Evolutionary conservation across 2,113 vertebrate species (phyloP).

Genomic region (Chlorodrepanis virens): DNA sequence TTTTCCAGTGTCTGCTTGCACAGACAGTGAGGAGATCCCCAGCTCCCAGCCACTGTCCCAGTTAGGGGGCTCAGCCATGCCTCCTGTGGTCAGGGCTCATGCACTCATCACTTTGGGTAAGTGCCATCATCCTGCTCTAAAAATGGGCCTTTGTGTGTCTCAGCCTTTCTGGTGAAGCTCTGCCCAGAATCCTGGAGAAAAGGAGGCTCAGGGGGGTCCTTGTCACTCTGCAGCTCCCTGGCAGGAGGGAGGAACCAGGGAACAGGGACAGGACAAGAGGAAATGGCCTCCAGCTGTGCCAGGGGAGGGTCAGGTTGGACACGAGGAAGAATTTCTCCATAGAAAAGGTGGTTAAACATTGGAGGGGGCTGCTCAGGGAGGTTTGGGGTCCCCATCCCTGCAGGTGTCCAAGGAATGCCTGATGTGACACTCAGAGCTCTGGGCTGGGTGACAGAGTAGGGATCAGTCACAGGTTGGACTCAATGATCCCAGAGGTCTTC

Average conservation of each 20-base stretch:
- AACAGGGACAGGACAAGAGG: not conserved
- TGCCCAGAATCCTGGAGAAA: not conserved
- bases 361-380: not conserved
- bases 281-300: not conserved
- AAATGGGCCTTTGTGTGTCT: accelerated
- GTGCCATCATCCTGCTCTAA: not conserved
- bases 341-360: not conserved
- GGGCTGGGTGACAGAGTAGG: not conserved
- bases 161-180: not conserved
- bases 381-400: not conserved
- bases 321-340: not conserved
- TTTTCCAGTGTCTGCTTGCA: not conserved
- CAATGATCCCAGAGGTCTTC: not conserved
- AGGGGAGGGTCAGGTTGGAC: not conserved
- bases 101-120: constrained; percentile 89
- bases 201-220: not conserved
- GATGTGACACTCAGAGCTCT: not conserved
- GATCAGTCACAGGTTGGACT: not conserved
- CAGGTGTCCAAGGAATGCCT: not conserved
- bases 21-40: constrained; percentile 46
- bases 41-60: constrained; percentile 77
- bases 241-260: not conserved
- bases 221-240: not conserved
- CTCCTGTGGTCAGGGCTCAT: constrained; percentile 84
- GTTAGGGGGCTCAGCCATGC: constrained; percentile 78